A percentile compares a stretch with the other conserved stretches of the same genome.
phyloP scores from a whole-genome alignment of 2,113 vertebrate genomes.

The Tupaia chinensis region DNA sequence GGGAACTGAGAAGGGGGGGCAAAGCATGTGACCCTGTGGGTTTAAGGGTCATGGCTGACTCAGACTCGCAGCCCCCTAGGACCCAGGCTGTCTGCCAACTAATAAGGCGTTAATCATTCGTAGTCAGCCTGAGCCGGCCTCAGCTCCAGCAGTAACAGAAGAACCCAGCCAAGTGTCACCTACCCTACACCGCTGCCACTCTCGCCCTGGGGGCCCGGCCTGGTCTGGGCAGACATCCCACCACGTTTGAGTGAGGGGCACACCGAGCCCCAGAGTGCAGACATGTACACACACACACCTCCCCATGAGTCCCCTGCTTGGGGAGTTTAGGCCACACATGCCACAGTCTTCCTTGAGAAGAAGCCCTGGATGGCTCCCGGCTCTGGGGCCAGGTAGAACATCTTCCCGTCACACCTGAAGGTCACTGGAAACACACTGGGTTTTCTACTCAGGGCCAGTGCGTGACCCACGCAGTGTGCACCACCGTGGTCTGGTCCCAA shows the following conservation, averaged over 20 bases:
- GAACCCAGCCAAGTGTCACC: background rate
- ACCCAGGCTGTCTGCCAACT: background rate
- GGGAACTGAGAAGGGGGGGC: background rate
- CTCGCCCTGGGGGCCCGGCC: background rate
- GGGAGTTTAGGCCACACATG: rapidly evolving
- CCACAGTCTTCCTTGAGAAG: background rate
- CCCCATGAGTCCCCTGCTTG: background rate
- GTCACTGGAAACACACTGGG: no score
- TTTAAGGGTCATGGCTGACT: background rate
- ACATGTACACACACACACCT: no score
- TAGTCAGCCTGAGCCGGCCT: background rate
- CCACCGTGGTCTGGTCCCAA: background rate
- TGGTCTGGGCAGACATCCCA: background rate
- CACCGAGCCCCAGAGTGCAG: background rate
- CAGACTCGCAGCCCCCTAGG: background rate
- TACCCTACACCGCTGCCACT: background rate
- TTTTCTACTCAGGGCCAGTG: background rate
- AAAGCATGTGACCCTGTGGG: background rate
- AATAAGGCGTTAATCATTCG: background rate
- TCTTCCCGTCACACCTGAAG: background rate
- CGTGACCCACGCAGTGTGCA: rapidly evolving
- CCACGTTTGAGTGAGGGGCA: background rate
- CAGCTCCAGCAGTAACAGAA: background rate
- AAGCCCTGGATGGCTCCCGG: background rate
- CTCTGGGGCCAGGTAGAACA: background rate